phyloP scores from a whole-genome alignment of 2,888 invertebrate species.

The Syritta pipiens region DNA sequence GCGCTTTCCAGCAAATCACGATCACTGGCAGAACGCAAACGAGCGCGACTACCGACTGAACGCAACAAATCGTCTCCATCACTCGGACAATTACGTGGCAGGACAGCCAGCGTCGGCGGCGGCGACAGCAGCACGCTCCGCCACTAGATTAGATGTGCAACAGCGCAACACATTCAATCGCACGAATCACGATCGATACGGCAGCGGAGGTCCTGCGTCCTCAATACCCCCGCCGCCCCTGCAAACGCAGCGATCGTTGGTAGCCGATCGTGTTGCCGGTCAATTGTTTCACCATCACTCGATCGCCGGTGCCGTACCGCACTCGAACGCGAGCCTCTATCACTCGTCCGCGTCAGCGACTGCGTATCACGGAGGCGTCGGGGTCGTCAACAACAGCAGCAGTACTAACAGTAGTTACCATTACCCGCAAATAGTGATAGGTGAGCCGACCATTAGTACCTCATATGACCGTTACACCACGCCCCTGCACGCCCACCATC shows the following conservation, averaged over 20 bases:
- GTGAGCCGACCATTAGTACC: conserved; percentile 71
- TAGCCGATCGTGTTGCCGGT: conserved; percentile 56
- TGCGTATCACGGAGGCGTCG: conserved; percentile 73
- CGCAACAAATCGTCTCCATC: conserved; percentile 75
- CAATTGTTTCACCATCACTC: conserved; percentile 48
- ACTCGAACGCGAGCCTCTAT: conserved; percentile 19
- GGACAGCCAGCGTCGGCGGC: conserved; percentile 72
- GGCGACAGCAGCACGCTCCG: conserved; percentile 77
- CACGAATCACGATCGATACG: conserved; percentile 80
- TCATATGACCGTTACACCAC: conserved; percentile 74
- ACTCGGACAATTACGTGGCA: conserved; percentile 75
- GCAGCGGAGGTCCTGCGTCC: conserved; percentile 72
- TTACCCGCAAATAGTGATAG: conserved; percentile 80
- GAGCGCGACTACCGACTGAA: conserved; percentile 76
- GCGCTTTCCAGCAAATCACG: conserved; percentile 71
- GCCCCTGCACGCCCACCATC: conserved; percentile 37
- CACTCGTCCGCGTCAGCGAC: conserved; percentile 78
- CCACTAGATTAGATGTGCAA: conserved; percentile 78
- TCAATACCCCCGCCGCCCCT: conserved; percentile 63
- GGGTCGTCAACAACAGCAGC: conserved; percentile 60
- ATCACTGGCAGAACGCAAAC: conserved; percentile 77
- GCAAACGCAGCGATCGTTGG: conserved; percentile 57
- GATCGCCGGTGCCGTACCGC: conserved; percentile 4
- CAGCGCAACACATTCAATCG: conserved; percentile 78
- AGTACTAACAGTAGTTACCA: conserved; percentile 78